Evolutionary conservation across 1,140 invertebrate genomes (phyloP), one percentile per base, ranked within the genome.

Genomic region (Brachystomella parvula): DNA sequence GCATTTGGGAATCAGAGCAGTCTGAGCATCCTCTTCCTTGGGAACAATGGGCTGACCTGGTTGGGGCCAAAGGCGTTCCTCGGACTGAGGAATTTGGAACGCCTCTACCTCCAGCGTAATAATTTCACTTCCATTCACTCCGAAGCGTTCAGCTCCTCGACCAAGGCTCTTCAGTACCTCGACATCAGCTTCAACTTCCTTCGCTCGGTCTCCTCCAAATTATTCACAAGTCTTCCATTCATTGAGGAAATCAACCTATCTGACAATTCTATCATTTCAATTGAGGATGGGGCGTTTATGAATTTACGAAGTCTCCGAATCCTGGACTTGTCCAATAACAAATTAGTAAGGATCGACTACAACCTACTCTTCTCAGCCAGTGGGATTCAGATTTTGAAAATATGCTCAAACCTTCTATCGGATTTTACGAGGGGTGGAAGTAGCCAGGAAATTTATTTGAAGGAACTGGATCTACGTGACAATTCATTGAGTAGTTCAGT

Each of bases 1-100:
- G 85, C 89, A 15, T 94, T 93, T 75, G 82, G 82, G 70, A 83
- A 85, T 2, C 84, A 93, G 80, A 84, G 85, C 70, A 83, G 83
- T 30, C 76, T 93, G 26, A 86, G 87, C 72, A 90, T 85, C 74
- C 80, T 78, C 26, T 76, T 76, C 69, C 57, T 78, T 19, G 76
- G 76, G 28, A 71, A 73, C 61, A 78, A 78, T 67, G 71, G 70
- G 57, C 66, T 79, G 15, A 74, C 72, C 47, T 75, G 75, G 44
- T 65, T 79, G 28, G 75, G 75, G 30, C 68, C 73, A 26, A 68
- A 71, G 56, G 75, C 74, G 30, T 73, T 77, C 28, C 31, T 64
- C 44, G 64, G 73, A 66, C 63, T 73, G 17, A 65, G 63, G 29
- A 61, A 39, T 32, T 44, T 73, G 12, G 69, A 71, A 21, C 61